Evolutionary conservation across 2,888 invertebrate species (phyloP).

Genomic region (Lycophotia porphyrea): DNA sequence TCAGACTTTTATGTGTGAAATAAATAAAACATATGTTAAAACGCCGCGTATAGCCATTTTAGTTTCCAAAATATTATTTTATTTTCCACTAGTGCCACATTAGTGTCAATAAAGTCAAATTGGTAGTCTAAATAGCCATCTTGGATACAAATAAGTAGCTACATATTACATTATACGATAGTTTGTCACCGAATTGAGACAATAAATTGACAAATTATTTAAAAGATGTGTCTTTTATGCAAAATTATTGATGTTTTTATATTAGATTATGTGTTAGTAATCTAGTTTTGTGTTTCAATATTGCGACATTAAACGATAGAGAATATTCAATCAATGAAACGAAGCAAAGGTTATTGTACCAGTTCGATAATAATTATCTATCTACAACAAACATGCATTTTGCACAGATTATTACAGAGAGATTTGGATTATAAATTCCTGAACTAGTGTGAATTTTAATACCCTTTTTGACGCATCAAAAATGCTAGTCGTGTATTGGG

Average conservation of each 20-base stretch:
- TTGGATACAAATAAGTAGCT: constrained; percentile 17
- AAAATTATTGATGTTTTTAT: constrained; percentile 28
- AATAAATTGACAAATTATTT: constrained; percentile 44
- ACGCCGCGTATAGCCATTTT: background rate
- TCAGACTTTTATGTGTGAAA: background rate
- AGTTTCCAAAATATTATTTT: background rate
- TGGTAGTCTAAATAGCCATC: constrained; percentile 13
- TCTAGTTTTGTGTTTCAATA: constrained; percentile 27
- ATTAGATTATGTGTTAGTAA: constrained; percentile 19
- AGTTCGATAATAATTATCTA: background rate
- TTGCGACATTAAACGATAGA: background rate
- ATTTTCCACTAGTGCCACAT: background rate
- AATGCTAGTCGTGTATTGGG: no score
- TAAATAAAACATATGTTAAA: background rate
- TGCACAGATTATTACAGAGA: no score
- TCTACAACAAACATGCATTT: background rate
- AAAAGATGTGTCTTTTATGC: constrained; percentile 42
- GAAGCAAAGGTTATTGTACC: constrained; percentile 14
- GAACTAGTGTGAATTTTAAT: background rate
- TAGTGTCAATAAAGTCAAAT: constrained; percentile 19
- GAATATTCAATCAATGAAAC: background rate
- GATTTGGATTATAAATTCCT: no score
- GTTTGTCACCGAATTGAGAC: constrained; percentile 23
- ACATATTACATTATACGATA: constrained; percentile 31
- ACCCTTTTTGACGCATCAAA: background rate